These are phyloP conservation scores for Perca schrenkii DNA, from an alignment of 2,113 vertebrate genomes.

Conservation along the genomic window DNA sequence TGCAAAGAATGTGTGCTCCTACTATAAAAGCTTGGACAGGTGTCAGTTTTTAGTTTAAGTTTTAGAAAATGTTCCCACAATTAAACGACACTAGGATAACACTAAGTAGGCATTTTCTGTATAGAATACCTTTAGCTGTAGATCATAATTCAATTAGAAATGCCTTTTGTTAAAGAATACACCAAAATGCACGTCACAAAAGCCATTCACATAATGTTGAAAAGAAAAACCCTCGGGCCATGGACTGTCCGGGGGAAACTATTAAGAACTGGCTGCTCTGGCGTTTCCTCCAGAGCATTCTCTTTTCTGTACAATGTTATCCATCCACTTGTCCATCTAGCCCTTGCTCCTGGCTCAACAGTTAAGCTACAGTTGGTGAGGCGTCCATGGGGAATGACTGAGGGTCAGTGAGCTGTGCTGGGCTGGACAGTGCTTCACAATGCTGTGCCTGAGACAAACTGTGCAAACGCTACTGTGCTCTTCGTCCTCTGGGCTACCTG, in stretches of 20 bases:
- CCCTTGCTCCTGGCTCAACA: slow-evolving; percentile 40
- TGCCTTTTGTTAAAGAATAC: slow-evolving; percentile 76
- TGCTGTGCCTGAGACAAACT: slow-evolving; percentile 83
- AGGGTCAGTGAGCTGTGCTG: slow-evolving; percentile 41
- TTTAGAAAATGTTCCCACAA: slow-evolving; percentile 71
- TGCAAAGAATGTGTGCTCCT: slow-evolving; percentile 79
- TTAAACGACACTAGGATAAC: slow-evolving; percentile 77
- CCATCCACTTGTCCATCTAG: slow-evolving; percentile 1
- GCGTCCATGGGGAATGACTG: slow-evolving; percentile 48
- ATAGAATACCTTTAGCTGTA: slow-evolving; percentile 64
- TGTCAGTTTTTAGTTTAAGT: slow-evolving; percentile 29
- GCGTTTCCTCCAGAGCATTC: background rate
- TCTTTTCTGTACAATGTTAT: slow-evolving; percentile 65
- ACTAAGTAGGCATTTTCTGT: slow-evolving; percentile 71
- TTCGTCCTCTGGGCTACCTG: slow-evolving; percentile 50
- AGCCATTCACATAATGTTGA: slow-evolving; percentile 73
- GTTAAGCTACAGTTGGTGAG: slow-evolving; percentile 73
- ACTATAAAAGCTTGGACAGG: slow-evolving; percentile 67
- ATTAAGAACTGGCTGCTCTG: slow-evolving; percentile 6
- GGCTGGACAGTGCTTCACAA: slow-evolving; percentile 62
- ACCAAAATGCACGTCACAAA: slow-evolving; percentile 81
- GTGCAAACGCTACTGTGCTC: slow-evolving; percentile 80
- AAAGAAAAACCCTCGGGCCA: slow-evolving; percentile 58
- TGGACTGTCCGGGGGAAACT: slow-evolving; percentile 10
- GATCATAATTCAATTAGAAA: slow-evolving; percentile 65